Percentiles rank a stretch among this genome's conserved stretches.
phyloP scores from a whole-genome alignment of 2,797 vertebrate genomes.

The Mus spretus region DNA sequence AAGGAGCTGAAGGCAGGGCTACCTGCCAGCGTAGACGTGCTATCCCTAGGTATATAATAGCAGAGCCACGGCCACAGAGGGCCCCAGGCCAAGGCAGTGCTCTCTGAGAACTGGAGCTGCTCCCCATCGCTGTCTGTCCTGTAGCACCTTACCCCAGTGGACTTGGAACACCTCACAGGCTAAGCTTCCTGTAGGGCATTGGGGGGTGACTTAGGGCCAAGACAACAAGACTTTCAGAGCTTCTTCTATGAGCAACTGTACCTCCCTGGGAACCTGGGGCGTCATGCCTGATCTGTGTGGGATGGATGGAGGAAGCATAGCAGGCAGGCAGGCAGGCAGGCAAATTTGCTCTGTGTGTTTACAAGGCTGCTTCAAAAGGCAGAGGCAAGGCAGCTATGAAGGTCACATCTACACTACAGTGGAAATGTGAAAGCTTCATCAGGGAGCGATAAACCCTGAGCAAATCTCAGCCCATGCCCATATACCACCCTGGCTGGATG shows the following conservation, averaged over 20 bases:
- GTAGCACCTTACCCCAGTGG: neutral
- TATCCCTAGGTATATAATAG: neutral
- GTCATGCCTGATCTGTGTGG: neutral
- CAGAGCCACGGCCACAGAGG: neutral
- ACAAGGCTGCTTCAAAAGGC: neutral
- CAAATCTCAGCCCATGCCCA: neutral
- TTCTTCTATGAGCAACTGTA: neutral
- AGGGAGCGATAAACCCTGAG: neutral
- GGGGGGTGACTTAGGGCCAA: neutral
- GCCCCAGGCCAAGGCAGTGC: neutral
- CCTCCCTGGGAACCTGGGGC: neutral
- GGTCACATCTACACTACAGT: neutral
- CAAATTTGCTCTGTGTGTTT: constrained; percentile 20
- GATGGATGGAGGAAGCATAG: neutral
- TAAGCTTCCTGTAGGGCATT: neutral
- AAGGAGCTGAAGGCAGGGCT: neutral
- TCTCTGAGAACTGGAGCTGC: neutral
- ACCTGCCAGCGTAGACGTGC: neutral
- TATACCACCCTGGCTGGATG: neutral
- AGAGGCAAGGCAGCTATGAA: neutral
- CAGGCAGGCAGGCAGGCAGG: neutral
- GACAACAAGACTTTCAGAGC: neutral
- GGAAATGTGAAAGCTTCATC: neutral
- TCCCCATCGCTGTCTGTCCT: neutral
- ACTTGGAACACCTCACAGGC: neutral